Evolutionary conservation across 1,140 invertebrate genomes (phyloP).

Genomic region (Lepidostoma basale): DNA sequence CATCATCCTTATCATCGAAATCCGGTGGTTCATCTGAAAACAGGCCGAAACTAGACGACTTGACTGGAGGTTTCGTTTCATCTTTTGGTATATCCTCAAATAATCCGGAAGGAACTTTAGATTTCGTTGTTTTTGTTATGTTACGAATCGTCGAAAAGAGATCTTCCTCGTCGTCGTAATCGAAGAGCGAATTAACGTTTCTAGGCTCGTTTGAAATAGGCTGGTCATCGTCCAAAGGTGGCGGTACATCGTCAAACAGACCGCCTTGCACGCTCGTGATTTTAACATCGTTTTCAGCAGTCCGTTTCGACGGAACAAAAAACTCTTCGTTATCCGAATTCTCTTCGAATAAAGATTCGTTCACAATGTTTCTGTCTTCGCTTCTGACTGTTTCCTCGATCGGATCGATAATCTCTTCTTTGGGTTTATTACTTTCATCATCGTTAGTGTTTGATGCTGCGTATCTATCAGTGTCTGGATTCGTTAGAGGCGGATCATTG

Average conservation of each 20-base stretch:
- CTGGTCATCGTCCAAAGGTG: conserved; percentile 25
- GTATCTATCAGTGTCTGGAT: no score
- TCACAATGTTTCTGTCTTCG: no score
- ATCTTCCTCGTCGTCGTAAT: conserved; percentile 40
- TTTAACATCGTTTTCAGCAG: no score
- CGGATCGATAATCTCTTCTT: no score
- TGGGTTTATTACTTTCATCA: no score
- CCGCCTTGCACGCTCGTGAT: no score
- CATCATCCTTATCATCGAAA: conserved; percentile 27
- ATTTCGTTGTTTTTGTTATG: conserved; percentile 17
- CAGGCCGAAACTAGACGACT: conserved; percentile 14
- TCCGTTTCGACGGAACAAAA: no score
- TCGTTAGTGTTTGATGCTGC: no score
- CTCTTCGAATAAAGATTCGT: no score
- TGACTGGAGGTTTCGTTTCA: background rate
- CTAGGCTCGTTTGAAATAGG: background rate
- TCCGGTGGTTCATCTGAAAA: conserved; percentile 41
- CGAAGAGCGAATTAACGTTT: conserved; percentile 34
- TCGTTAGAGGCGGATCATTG: no score
- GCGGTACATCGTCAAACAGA: conserved; percentile 31
- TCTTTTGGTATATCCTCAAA: conserved; percentile 2
- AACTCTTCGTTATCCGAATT: no score
- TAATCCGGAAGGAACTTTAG: background rate
- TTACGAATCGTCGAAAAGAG: conserved; percentile 47
- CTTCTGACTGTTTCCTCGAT: no score